phyloP scores from a whole-genome alignment of 2,797 vertebrate species.

The Squalus acanthias region DNA sequence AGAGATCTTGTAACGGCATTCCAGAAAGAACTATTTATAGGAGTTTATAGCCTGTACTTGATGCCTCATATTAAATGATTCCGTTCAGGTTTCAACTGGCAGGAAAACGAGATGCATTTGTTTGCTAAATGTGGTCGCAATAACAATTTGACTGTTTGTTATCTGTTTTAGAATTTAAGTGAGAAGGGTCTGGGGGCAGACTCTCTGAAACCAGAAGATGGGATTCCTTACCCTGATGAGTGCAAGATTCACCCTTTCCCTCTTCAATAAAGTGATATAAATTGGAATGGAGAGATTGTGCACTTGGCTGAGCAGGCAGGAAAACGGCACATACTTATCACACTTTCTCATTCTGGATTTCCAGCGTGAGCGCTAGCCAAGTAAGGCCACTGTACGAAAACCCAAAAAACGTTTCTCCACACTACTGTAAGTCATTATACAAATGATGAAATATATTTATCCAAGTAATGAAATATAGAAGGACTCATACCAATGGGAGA shows the following conservation, averaged over 20 bases:
- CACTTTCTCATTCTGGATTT: not conserved
- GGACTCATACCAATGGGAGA: too few relatives aligned
- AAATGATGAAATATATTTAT: not conserved
- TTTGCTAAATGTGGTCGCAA: not conserved
- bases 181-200: not conserved
- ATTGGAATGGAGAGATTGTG: not conserved
- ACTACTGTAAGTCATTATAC: not conserved
- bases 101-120: not conserved
- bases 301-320: not conserved
- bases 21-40: not conserved
- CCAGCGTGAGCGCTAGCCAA: not conserved
- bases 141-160: not conserved
- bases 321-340: not conserved
- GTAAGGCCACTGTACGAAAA: not conserved
- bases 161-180: not conserved
- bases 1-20: not conserved
- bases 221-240: not conserved
- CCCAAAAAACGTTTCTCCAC: not conserved
- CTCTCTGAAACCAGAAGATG: not conserved
- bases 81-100: not conserved
- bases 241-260: not conserved
- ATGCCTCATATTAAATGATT: not conserved
- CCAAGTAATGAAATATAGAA: not conserved
- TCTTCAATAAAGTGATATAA: not conserved
- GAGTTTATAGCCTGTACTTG: not conserved